Evolutionary conservation across 2,797 vertebrate genomes (phyloP).

Genomic region (Melanotaenia boesemani): DNA sequence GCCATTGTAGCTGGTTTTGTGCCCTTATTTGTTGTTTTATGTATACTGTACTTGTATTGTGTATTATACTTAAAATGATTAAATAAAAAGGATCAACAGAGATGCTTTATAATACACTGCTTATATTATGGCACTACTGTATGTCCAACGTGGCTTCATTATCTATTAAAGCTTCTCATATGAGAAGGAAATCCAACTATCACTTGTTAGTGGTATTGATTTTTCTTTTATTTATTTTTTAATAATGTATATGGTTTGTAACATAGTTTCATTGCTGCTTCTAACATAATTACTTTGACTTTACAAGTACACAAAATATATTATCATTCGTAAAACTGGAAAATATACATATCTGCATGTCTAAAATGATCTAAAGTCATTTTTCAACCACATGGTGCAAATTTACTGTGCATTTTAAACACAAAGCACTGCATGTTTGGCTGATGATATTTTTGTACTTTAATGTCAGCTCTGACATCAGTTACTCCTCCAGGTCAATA

Average conservation of each 20-base stretch:
- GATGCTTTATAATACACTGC: background rate
- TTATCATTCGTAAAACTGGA: too few relatives aligned
- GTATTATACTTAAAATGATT: conserved; percentile 47
- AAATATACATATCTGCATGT: too few relatives aligned
- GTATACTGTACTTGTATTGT: conserved; percentile 59
- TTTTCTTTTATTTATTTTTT: conserved; percentile 4
- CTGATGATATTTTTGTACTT: background rate
- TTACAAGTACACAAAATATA: too few relatives aligned
- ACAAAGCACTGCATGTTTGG: background rate
- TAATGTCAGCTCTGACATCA: background rate
- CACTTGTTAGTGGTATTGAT: conserved; percentile 3
- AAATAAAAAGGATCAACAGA: conserved; percentile 55
- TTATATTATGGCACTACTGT: conserved; percentile 3
- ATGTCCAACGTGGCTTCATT: conserved; percentile 22
- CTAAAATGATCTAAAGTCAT: too few relatives aligned
- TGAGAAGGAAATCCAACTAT: conserved; percentile 11
- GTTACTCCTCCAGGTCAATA: too few relatives aligned
- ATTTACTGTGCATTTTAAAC: background rate
- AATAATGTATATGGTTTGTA: conserved; percentile 8
- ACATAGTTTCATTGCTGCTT: background rate
- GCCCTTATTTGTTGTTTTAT: conserved; percentile 48
- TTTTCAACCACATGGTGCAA: too few relatives aligned
- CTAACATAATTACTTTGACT: too few relatives aligned
- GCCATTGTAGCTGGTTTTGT: conserved; percentile 46
- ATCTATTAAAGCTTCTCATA: conserved; percentile 23